These are phyloP conservation scores for Tachysurus vachellii DNA, from an alignment of 2,113 vertebrate genomes.

Conservation along the genomic window DNA sequence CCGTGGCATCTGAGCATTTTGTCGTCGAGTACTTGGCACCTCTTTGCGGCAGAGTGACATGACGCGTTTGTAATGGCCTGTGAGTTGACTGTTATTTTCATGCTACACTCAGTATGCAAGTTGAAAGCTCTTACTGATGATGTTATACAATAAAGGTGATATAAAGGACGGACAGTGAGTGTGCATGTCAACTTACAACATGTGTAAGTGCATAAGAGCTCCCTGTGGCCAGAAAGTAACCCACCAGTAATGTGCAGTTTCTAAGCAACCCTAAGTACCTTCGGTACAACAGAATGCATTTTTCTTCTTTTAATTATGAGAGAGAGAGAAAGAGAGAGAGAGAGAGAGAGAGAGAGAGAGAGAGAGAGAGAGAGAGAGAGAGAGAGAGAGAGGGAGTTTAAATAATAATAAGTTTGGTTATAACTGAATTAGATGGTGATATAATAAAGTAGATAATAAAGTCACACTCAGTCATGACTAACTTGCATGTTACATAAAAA, in stretches of 20 bases:
- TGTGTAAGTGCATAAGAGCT: conserved; percentile 2
- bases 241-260: conserved; percentile 4
- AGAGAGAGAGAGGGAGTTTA: no score
- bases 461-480: not conserved
- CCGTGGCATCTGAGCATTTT: not conserved
- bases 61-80: conserved; percentile 13
- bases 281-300: not conserved
- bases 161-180: not conserved
- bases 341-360: no score
- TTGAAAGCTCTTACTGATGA: conserved; percentile 26
- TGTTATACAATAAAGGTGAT: conserved; percentile 2
- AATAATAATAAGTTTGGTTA: no score
- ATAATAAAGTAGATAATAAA: not conserved
- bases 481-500: no score
- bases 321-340: not conserved
- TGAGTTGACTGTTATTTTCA: conserved; percentile 12
- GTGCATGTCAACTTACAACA: conserved; percentile 16
- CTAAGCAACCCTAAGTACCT: conserved; percentile 17
- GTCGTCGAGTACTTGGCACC: not conserved
- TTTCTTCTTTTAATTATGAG: not conserved
- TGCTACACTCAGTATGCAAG: conserved; percentile 1
- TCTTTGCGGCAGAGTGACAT: conserved; percentile 21
- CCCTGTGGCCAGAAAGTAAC: not conserved
- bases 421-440: not conserved
- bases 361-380: no score